Percentiles rank a stretch among this genome's conserved stretches.
phyloP scores from a whole-genome alignment of 2,113 vertebrate species.

The Tragelaphus strepsiceros region DNA sequence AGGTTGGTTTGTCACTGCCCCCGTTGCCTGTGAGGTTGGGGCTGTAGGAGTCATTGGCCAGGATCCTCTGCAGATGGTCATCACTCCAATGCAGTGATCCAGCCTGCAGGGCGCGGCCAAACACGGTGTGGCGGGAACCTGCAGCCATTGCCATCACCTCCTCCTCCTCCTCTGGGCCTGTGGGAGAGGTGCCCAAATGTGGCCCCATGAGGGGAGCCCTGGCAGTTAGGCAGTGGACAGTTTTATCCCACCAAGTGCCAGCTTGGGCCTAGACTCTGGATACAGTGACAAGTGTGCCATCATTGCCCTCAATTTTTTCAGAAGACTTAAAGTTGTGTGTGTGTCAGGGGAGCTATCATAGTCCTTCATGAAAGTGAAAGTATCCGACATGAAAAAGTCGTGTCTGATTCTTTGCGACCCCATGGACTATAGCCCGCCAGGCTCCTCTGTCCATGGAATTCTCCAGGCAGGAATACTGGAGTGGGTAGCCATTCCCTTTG shows the following conservation, averaged over 20 bases:
- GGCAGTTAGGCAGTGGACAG: rapidly evolving
- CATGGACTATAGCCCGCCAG: neutral
- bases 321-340: neutral
- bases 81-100: constrained; percentile 75
- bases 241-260: neutral
- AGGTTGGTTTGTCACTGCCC: constrained; percentile 68
- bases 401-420: neutral
- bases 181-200: neutral
- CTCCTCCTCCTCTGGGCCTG: constrained; percentile 17
- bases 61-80: constrained; percentile 75
- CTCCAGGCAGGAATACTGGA: neutral
- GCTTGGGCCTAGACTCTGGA: neutral
- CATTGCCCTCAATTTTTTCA: neutral
- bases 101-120: constrained; percentile 76
- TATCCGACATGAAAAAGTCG: neutral
- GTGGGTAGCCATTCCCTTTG: neutral
- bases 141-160: neutral
- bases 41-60: constrained; percentile 70
- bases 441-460: neutral
- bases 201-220: neutral
- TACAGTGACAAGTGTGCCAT: rapidly evolving
- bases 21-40: constrained; percentile 54
- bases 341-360: too few relatives aligned
- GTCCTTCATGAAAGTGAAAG: neutral
- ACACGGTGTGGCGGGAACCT: constrained; percentile 69